Evolutionary conservation across 2,113 vertebrate genomes (phyloP).

Genomic region (Periophthalmodon schlosseri): DNA sequence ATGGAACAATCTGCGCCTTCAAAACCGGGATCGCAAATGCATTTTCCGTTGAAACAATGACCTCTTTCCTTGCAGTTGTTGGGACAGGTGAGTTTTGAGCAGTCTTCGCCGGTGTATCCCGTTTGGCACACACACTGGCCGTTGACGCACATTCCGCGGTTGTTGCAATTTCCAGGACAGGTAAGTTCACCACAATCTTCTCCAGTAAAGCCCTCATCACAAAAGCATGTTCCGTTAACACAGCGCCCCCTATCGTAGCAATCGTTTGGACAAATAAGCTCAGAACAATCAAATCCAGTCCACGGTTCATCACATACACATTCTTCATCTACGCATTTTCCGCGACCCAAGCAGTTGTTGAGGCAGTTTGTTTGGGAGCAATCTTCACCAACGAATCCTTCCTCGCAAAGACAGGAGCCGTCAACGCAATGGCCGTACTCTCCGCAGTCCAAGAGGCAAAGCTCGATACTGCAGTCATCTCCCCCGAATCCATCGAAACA

Average conservation of each 20-base stretch:
- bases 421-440: slow-evolving; percentile 85
- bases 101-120: slow-evolving; percentile 87
- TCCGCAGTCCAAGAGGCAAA: slow-evolving; percentile 84
- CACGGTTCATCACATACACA: slow-evolving; percentile 90
- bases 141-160: slow-evolving; percentile 82
- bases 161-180: slow-evolving; percentile 85
- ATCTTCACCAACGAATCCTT: slow-evolving; percentile 85
- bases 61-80: slow-evolving; percentile 84
- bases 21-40: slow-evolving; percentile 88
- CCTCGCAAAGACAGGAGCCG: slow-evolving; percentile 84
- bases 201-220: slow-evolving; percentile 86
- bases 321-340: slow-evolving; percentile 88
- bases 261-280: slow-evolving; percentile 95
- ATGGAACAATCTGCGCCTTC: slow-evolving; percentile 82
- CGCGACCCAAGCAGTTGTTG: slow-evolving; percentile 87
- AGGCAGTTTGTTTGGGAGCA: slow-evolving; percentile 87
- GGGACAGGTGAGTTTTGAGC: slow-evolving; percentile 84
- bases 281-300: slow-evolving; percentile 90
- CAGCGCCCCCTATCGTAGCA: slow-evolving; percentile 96
- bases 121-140: slow-evolving; percentile 86
- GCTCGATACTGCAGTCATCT: slow-evolving; percentile 83
- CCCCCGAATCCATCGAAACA: slow-evolving; percentile 91
- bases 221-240: slow-evolving; percentile 90
- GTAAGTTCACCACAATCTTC: slow-evolving; percentile 88
- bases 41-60: slow-evolving; percentile 84